A percentile compares a stretch with the other conserved stretches of the same genome.
Conservation (phyloP, 2,888 invertebrate genomes). For the Trissolcus brochymenae region DNA sequence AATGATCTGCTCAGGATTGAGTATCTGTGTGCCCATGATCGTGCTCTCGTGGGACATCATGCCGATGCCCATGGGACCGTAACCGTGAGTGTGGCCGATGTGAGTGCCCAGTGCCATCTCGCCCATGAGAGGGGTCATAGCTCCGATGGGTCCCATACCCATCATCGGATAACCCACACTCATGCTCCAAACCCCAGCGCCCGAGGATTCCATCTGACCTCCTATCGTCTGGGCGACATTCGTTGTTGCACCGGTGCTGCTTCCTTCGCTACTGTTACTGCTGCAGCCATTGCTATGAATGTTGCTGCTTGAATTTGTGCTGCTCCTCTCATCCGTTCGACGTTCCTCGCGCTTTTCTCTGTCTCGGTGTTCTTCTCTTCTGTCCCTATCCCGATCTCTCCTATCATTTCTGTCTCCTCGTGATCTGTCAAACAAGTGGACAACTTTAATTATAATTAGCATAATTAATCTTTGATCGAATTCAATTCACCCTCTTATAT, state of each 20-base stretch:
- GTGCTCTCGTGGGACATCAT: constrained; percentile 73
- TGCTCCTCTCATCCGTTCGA: constrained; percentile 72
- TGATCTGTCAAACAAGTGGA: constrained; percentile 59
- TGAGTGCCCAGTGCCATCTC: constrained; percentile 73
- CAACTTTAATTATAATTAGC: not conserved
- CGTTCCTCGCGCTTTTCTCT: constrained; percentile 71
- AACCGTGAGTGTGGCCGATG: constrained; percentile 72
- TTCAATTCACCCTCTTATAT: not conserved
- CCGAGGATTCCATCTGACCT: constrained; percentile 68
- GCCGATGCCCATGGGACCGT: constrained; percentile 74
- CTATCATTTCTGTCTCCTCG: constrained; percentile 73
- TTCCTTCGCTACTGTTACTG: constrained; percentile 62
- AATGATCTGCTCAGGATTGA: constrained; percentile 73
- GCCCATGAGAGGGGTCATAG: constrained; percentile 74
- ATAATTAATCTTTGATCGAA: not conserved
- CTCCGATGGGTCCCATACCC: constrained; percentile 79
- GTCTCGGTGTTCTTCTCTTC: constrained; percentile 68
- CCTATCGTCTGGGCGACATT: constrained; percentile 68
- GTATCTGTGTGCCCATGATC: constrained; percentile 71
- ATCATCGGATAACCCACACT: constrained; percentile 76
- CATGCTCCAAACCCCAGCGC: constrained; percentile 63
- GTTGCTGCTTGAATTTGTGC: constrained; percentile 62
- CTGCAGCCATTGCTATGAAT: constrained; percentile 74
- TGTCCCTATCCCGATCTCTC: constrained; percentile 76
- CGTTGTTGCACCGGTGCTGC: constrained; percentile 63